Conservation (phyloP, 2,888 invertebrate species). For the Drosophila phalerata region DNA sequence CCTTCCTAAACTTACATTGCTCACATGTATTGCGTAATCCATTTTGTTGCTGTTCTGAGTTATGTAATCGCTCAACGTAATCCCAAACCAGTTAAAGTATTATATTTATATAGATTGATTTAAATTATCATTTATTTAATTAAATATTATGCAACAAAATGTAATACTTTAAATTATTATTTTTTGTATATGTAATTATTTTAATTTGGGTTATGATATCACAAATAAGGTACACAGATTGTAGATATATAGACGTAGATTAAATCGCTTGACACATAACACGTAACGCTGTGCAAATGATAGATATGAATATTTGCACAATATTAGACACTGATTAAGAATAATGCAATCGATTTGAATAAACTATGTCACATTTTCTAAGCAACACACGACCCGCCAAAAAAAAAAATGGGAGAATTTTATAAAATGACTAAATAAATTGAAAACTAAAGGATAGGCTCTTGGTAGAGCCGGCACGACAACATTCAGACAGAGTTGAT, state of each 20-base stretch:
- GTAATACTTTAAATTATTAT: conserved; percentile 37
- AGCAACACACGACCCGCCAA: conserved; percentile 68
- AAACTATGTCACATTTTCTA: conserved; percentile 52
- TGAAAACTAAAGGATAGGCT: conserved; percentile 46
- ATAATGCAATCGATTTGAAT: conserved; percentile 7
- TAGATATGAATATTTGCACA: not conserved
- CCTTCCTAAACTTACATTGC: conserved; percentile 56
- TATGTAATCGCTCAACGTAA: conserved; percentile 58
- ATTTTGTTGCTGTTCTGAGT: conserved; percentile 52
- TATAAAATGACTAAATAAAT: conserved; percentile 25
- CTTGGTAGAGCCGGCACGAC: conserved; percentile 63
- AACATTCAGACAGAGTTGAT: conserved; percentile 85
- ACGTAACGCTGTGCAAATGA: conserved; percentile 57
- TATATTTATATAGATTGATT: not conserved
- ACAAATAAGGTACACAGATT: conserved; percentile 82
- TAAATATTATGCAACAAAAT: conserved; percentile 50
- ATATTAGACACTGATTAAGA: conserved; percentile 18
- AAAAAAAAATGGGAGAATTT: conserved; percentile 10
- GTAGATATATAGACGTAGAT: conserved; percentile 57
- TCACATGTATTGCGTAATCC: conserved; percentile 67
- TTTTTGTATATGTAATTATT: conserved; percentile 5
- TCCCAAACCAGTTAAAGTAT: conserved; percentile 29
- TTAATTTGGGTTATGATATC: conserved; percentile 75
- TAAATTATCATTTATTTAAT: conserved; percentile 17
- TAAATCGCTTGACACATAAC: conserved; percentile 58